These are phyloP conservation scores for Sinohyriopsis cumingii DNA, from an alignment of 2,888 invertebrate genomes.

Conservation along the genomic window DNA sequence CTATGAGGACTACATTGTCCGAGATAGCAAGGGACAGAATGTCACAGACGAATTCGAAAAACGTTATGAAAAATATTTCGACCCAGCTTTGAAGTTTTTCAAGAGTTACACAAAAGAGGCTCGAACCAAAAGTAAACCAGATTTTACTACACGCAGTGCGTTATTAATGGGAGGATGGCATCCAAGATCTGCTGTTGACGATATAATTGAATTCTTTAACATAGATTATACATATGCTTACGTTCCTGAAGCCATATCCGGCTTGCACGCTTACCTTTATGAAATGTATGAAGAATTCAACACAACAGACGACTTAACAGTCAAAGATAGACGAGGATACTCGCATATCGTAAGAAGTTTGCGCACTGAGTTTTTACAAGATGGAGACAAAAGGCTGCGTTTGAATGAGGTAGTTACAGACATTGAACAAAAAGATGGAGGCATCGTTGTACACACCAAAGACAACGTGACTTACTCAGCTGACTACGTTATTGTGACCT, in stretches of 20 bases:
- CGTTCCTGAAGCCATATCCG: slow-evolving; percentile 13
- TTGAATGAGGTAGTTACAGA: slow-evolving; percentile 19
- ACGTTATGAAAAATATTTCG: slow-evolving; percentile 1
- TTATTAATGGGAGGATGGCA: slow-evolving; percentile 15
- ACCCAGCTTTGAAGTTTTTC: neutral
- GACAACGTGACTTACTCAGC: slow-evolving; percentile 16
- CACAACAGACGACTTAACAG: slow-evolving; percentile 9
- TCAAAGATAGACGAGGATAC: slow-evolving; percentile 18
- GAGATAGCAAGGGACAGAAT: slow-evolving; percentile 15
- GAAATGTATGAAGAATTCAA: slow-evolving; percentile 12
- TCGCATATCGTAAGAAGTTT: slow-evolving; percentile 9
- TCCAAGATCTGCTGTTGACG: slow-evolving; percentile 15
- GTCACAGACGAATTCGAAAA: slow-evolving; percentile 12
- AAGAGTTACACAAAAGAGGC: neutral
- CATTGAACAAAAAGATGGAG: slow-evolving; percentile 11
- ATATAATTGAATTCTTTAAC: slow-evolving; percentile 14
- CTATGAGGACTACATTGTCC: slow-evolving; percentile 14
- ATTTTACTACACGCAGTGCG: slow-evolving; percentile 11
- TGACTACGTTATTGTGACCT: slow-evolving; percentile 32
- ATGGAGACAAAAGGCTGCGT: slow-evolving; percentile 9
- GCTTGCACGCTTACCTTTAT: slow-evolving; percentile 8
- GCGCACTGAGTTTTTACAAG: neutral
- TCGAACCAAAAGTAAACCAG: neutral
- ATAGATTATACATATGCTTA: slow-evolving; percentile 5
- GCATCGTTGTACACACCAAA: slow-evolving; percentile 18